Evolutionary conservation across 2,888 invertebrate genomes (phyloP), one percentile per base, ranked within the genome.

Genomic region (Octodonta nipae): DNA sequence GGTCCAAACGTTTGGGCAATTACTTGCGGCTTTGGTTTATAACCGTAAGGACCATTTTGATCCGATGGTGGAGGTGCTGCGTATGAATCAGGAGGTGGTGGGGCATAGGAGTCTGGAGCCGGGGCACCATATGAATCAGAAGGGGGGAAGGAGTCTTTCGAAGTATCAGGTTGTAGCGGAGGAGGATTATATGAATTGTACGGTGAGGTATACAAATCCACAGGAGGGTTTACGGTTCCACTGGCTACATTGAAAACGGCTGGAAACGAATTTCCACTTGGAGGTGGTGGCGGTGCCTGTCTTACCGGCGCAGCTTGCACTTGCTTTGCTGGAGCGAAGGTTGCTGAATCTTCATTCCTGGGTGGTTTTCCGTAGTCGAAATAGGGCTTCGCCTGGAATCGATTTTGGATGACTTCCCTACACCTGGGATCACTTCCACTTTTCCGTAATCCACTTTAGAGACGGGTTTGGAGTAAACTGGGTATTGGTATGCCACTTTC

Each of bases 331-430:
- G 14, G 13, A 12, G 10, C 13, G 11, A 10, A 28, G 14, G 28
- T 10, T 5, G 12, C 15, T 10, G 28, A 28, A 11, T 22, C 11
- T n/a, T 29, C 26, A 7, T 32, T 11, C 11, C 30, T 35, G 15
- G 33, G 28, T n/a, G 34, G 36, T 27, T 44, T 38, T 16, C 35
- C 41, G 32, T 58, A 60, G 14, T 52, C 50, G 37, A 61, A 61
- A 39, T 56, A 56, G 3, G 63, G 63, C 31, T 51, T 46, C 1
- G 58, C 57, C 38, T 61, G 56, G 35, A 58, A 63, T 22, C 63
- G 43, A 32, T 62, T 60, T 45, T 61, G 55, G 30, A 47, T 41
- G 6, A 60, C 57, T 44, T 60, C 60, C 60, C 61, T 33, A 52
- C 50, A 14, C 48, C 55, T 8, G 58, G 58, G 12, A 54, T 38